Evolutionary conservation across 1,140 invertebrate genomes (phyloP), one percentile per base, ranked within the genome.

Genomic region (Cephus cinctus): DNA sequence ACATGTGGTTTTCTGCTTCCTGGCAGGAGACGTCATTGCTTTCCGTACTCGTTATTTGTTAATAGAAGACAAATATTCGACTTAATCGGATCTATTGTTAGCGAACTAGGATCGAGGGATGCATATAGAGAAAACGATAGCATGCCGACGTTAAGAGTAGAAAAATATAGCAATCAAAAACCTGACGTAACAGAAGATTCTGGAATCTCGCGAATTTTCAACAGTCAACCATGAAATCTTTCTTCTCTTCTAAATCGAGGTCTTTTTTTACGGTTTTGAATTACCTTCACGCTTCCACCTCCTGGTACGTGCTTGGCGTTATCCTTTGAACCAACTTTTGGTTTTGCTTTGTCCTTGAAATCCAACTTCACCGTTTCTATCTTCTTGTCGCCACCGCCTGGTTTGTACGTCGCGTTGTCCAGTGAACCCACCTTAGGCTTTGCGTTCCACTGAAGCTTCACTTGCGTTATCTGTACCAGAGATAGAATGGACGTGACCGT

Each of bases 361-460:
- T 93, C 89, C 48, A 95, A 76, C 71, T 94, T 95, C 4, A 93
- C 83, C 1, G 85, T 85, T 72, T 93, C 89, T 34, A 96, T 93
- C 78, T 95, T 96, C 71, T 93, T 92, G 57, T 92, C 89, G 19
- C 93, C 94, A 20, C 94, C 94, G 23, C 92, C 92, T 1, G 94
- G 91, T 65, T 89, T 94, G 73, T 98, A 88, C 3, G 85, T 82
- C n/a, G 90, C 82, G 69, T 98, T 97, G n/a, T 95, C 90, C 54
- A 97, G 74, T 1, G 94, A 96, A 19, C 93, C 94, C 47, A 97
- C 83, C 80, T 96, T 96, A 14, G 92, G 87, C 75, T 94, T 92
- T 1, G 91, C 93, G 58, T 90, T 92, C 93, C 94, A 97, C 62
- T 91, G 85, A 45, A 96, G 77, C 76, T 94, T 94, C 50, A 90